Base-by-base conservation (phyloP, 2,113 vertebrate genomes). In the Pangasianodon hypophthalmus region DNA sequence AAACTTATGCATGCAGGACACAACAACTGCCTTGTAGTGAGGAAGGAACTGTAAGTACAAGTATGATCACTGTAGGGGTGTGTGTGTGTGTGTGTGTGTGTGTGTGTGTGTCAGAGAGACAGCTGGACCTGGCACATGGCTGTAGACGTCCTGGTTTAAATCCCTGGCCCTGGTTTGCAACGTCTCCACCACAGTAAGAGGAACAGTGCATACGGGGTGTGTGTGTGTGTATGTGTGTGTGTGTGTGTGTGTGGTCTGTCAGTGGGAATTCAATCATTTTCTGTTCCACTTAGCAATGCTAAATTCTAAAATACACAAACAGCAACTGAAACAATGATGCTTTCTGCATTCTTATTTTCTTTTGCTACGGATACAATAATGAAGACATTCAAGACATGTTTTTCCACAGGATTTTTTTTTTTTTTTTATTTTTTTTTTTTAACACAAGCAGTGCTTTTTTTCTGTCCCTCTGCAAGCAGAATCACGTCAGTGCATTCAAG, bases 121-220 rank as follows among this genome's bases (percentile, higher is more conserved):
- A 91, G 90, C 88, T 89, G 90, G 88, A 85, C 56, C 58, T 86
- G 85, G 88, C 88, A 87, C 88, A 91, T 62, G 90, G 90, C 67
- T 85, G 67, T 71, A 54, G 85, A 89, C 32, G 88, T 44, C 85
- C 60, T 64, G 79, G 77, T 80, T 87, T 91, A 80, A 81, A 86
- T 80, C 54, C 79, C 32, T 82, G 90, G 84, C 88, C 84, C 80
- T 88, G 87, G 87, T 83, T 84, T 87, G 84, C 46, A 84, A 44
- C 50, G 58, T 60, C 88, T 84, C 83, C 69, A 77, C 85, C 79
- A 73, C 69, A 80, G 29, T 84, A 85, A 84, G 88, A 80, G 73
- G 73, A 56, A 88, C 71, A 50, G 56, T 48, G 81, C 80, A 84
- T 82, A 71, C 44, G 37, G 64, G 37, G 71, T 88, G 84, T 58